Conservation (phyloP, 2,888 invertebrate genomes). For the Allygus modestus region DNA sequence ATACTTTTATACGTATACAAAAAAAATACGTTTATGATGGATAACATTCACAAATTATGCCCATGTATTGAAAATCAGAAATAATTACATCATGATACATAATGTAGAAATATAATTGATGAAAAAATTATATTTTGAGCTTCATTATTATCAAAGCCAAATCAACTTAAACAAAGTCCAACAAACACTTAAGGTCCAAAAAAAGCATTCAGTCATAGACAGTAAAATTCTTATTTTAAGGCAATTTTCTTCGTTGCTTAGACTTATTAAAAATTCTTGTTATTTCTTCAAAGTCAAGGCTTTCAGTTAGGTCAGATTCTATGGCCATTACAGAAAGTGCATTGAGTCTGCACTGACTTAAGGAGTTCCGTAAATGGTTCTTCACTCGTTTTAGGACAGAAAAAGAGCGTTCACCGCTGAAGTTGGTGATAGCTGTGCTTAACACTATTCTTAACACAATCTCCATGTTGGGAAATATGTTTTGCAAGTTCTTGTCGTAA, state of each 20-base stretch:
- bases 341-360: slow-evolving; percentile 47
- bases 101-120: background rate
- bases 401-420: slow-evolving; percentile 48
- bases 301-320: slow-evolving; percentile 53
- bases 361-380: slow-evolving; percentile 49
- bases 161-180: background rate
- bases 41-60: no score
- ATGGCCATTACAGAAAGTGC: slow-evolving; percentile 52
- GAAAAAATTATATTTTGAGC: background rate
- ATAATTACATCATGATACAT: slow-evolving; percentile 1
- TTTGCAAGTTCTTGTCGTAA: slow-evolving; percentile 39
- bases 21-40: no score
- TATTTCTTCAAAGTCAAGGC: slow-evolving; percentile 41
- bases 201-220: slow-evolving; percentile 15
- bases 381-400: slow-evolving; percentile 41
- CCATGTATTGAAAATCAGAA: no score
- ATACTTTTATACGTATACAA: no score
- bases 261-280: slow-evolving; percentile 22
- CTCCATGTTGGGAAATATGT: slow-evolving; percentile 52
- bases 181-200: slow-evolving; percentile 1
- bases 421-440: slow-evolving; percentile 47
- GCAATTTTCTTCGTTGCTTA: slow-evolving; percentile 48
- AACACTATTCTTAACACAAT: slow-evolving; percentile 45
- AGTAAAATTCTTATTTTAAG: slow-evolving; percentile 38
- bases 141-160: background rate